phyloP scores from a whole-genome alignment of 2,888 invertebrate species.

The Patella depressa region DNA sequence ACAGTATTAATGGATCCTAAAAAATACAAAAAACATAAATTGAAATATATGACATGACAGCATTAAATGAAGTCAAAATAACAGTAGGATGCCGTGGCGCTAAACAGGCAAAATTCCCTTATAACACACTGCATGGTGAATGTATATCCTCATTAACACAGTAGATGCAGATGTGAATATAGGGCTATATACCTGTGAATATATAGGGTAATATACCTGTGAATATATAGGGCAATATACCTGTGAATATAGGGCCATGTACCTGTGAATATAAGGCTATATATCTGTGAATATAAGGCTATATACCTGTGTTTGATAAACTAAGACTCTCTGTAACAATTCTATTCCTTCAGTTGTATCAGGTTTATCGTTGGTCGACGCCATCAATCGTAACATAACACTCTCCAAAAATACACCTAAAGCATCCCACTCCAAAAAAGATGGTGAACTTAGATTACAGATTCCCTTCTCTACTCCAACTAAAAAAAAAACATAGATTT shows the following conservation, averaged over 20 bases:
- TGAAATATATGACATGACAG: not conserved
- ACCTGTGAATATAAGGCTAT: too few relatives aligned
- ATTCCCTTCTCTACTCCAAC: slow-evolving; percentile 69
- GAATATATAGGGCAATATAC: too few relatives aligned
- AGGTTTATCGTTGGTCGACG: slow-evolving; percentile 76
- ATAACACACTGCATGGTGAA: not conserved
- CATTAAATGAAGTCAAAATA: not conserved
- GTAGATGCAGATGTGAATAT: too few relatives aligned
- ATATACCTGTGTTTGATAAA: slow-evolving; percentile 77
- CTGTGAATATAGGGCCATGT: too few relatives aligned
- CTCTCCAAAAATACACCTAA: slow-evolving; percentile 78
- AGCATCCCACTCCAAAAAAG: slow-evolving; percentile 77
- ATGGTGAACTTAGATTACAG: slow-evolving; percentile 73
- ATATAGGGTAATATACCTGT: too few relatives aligned
- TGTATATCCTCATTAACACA: too few relatives aligned
- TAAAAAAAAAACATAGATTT: slow-evolving; percentile 10
- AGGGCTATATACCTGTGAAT: too few relatives aligned
- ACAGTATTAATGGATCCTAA: slow-evolving; percentile 83
- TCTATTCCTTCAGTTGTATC: slow-evolving; percentile 82
- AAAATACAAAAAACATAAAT: slow-evolving; percentile 27
- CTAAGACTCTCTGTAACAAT: slow-evolving; percentile 84
- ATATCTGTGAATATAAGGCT: too few relatives aligned
- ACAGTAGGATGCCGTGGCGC: not conserved
- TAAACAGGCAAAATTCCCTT: not conserved
- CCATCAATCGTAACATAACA: slow-evolving; percentile 83